These are phyloP conservation scores for Beaufortia kweichowensis DNA, from an alignment of 2,113 vertebrate genomes.

Conservation along the genomic window DNA sequence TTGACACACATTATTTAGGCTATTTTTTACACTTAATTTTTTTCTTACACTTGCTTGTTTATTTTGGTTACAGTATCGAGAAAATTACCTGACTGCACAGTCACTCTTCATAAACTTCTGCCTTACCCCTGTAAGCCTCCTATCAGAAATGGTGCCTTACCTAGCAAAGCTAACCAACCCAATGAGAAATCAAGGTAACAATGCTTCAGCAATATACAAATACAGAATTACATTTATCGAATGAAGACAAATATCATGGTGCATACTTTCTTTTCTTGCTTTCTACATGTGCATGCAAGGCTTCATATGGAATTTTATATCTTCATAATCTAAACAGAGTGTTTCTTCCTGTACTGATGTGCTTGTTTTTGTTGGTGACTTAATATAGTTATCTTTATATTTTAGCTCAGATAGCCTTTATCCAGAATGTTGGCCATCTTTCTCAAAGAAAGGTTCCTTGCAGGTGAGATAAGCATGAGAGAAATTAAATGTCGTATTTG, in stretches of 20 bases:
- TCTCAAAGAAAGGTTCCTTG: constrained; percentile 76
- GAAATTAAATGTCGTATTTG: neutral
- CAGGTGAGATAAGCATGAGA: constrained; percentile 76
- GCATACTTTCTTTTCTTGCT: neutral
- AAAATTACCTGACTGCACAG: constrained; percentile 87
- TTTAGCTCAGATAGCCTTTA: constrained; percentile 90
- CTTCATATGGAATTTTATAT: too few species aligned
- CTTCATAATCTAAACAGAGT: neutral
- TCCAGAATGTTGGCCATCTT: constrained; percentile 90
- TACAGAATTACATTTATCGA: neutral
- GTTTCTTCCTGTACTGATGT: neutral
- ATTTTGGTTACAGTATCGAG: constrained; percentile 76
- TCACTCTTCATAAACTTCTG: constrained; percentile 89
- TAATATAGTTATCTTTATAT: neutral
- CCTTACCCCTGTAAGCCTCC: constrained; percentile 81
- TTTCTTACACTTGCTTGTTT: neutral
- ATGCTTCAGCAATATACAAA: constrained; percentile 9
- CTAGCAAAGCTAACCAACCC: constrained; percentile 86
- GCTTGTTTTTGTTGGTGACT: neutral
- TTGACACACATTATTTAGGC: neutral
- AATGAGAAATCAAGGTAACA: constrained; percentile 88
- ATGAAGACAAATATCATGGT: neutral
- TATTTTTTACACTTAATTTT: too few species aligned
- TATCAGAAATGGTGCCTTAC: constrained; percentile 89
- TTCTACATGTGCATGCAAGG: neutral